A percentile compares a stretch with the other conserved stretches of the same genome.
These are phyloP conservation scores for Apocrypta bakeri DNA, from an alignment of 1,140 invertebrate genomes.

Conservation along the genomic window DNA sequence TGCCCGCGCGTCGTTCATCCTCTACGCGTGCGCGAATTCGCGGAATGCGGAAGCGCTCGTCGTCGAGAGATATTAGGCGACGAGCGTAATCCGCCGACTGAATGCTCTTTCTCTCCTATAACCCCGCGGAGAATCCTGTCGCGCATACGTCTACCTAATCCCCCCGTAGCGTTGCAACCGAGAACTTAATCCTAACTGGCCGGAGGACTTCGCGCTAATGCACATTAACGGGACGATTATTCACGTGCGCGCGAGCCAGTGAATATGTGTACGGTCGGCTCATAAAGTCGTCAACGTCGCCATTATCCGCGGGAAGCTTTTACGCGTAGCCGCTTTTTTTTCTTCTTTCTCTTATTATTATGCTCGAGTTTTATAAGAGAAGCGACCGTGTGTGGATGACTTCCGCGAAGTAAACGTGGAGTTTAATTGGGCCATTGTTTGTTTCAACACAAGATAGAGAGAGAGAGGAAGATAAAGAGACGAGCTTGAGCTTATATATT, in stretches of 20 bases:
- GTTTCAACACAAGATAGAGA: no score
- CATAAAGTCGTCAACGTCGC: conserved; percentile 41
- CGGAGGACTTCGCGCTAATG: conserved; percentile 5
- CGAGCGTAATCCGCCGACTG: conserved; percentile 8
- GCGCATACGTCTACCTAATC: conserved; percentile 12
- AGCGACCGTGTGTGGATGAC: neutral
- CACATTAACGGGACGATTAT: conserved; percentile 47
- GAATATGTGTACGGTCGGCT: neutral
- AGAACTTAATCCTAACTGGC: conserved; percentile 21
- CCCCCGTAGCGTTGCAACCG: neutral
- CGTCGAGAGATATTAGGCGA: conserved; percentile 14
- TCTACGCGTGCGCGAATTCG: neutral
- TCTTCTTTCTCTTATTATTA: neutral
- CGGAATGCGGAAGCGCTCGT: conserved; percentile 9
- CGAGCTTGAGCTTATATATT: neutral
- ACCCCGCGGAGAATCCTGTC: neutral
- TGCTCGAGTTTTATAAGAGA: neutral
- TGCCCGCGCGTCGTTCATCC: no score
- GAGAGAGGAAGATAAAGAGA: no score
- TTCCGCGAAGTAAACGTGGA: neutral
- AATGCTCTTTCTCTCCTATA: neutral
- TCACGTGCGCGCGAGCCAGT: neutral
- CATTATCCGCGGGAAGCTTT: neutral
- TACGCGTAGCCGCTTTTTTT: neutral
- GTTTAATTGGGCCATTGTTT: conserved; percentile 11